Evolutionary conservation across 1,140 invertebrate species (phyloP).

Genomic region (Hycleus cichorii): DNA sequence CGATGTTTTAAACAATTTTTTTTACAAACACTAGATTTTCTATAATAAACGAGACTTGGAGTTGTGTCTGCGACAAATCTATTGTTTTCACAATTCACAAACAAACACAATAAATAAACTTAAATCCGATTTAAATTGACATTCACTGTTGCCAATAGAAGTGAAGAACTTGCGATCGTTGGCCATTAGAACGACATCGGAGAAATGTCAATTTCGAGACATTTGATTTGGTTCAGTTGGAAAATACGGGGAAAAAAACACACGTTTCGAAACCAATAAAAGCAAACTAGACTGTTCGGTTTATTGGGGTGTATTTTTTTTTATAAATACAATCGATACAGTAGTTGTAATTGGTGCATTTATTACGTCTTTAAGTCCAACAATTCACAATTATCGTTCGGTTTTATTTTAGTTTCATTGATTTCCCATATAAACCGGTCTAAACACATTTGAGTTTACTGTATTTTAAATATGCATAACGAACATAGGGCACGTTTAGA

Average conservation of each 20-base stretch:
- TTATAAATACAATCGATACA: too few species aligned
- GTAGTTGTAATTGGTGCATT: too few species aligned
- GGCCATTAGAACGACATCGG: too few species aligned
- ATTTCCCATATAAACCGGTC: too few species aligned
- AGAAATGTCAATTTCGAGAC: too few species aligned
- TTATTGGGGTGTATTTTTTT: neutral
- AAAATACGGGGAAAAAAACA: neutral
- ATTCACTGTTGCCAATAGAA: neutral
- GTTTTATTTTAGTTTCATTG: too few species aligned
- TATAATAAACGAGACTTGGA: slow-evolving; percentile 14
- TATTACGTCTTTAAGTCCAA: too few species aligned
- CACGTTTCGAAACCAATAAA: neutral
- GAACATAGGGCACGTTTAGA: too few species aligned
- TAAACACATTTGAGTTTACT: too few species aligned
- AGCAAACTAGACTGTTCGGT: neutral
- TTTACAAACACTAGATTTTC: neutral
- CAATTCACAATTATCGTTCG: too few species aligned
- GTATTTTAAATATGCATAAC: too few species aligned
- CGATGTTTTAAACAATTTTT: neutral
- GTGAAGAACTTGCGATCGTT: slow-evolving; percentile 1
- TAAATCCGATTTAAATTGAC: slow-evolving; percentile 37
- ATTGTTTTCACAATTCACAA: slow-evolving; percentile 34
- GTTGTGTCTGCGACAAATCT: slow-evolving; percentile 35
- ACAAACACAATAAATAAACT: slow-evolving; percentile 34
- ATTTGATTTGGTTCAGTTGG: too few species aligned